Evolutionary conservation across 2,113 vertebrate species (phyloP).

Genomic region (Terrapene triunguis): DNA sequence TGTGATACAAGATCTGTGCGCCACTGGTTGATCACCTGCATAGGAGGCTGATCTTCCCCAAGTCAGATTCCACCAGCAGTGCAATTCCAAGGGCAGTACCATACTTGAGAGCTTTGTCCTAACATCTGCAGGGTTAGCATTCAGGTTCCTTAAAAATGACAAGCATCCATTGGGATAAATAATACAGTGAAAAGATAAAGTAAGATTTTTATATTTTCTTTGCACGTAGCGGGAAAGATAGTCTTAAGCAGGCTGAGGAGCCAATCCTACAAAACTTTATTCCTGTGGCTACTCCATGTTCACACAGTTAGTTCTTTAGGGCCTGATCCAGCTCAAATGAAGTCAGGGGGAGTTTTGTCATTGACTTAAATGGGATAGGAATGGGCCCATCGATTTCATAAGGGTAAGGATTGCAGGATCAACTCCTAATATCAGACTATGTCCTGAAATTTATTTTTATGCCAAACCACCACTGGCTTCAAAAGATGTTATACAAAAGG

Average conservation of each 20-base stretch:
- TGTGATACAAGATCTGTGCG: not conserved
- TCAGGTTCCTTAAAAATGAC: accelerated
- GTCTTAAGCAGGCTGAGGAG: not conserved
- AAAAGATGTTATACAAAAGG: not conserved
- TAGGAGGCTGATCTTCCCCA: not conserved
- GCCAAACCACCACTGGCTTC: not conserved
- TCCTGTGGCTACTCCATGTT: accelerated
- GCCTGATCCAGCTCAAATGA: not conserved
- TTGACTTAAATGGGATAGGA: accelerated
- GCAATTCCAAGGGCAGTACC: too few relatives aligned
- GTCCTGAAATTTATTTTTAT: not conserved
- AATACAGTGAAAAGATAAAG: not conserved
- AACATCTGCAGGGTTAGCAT: not conserved
- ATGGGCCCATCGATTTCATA: accelerated
- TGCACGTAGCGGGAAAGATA: not conserved
- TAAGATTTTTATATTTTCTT: not conserved
- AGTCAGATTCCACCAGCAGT: not conserved
- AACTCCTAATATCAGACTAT: not conserved
- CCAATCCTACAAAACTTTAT: not conserved
- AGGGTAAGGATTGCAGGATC: not conserved
- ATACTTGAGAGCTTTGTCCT: not conserved
- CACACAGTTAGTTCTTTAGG: not conserved
- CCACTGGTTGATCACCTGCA: not conserved
- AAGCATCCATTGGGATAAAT: not conserved
- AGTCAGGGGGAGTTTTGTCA: accelerated